Base-by-base conservation (phyloP, 2,113 vertebrate genomes). In the Megaceryle torquata region DNA sequence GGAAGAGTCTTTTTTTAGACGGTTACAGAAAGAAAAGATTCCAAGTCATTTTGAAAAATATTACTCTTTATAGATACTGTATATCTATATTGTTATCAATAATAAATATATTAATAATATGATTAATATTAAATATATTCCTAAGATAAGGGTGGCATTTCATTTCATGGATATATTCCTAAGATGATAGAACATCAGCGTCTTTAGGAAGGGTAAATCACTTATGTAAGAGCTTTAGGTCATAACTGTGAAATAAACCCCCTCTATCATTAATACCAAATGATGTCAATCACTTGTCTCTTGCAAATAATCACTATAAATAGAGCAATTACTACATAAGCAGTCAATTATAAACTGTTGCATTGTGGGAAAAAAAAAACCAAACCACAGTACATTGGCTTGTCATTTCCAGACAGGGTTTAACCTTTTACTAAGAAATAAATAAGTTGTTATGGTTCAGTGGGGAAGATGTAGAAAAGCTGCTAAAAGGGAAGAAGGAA, bases 291-390 rank as follows among this genome's bases (percentile, higher is more conserved):
- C 93, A 95, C 68, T 88, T 92, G 51, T 85, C 65, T 93, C 74
- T 86, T 88, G 91, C 86, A 92, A 95, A 96, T 93, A 64, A 75
- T 83, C 39, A 53, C 85, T 91, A 86, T 91, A 94, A 95, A 95
- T 96, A 95, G 92, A 94, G 84, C 63, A 95, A 94, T 94, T 94
- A 94, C 82, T 94, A 61, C 89, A 91, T 75, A 94, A 93, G 54
- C 82, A 95, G 91, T 92, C 91, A 96, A 88, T 93, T 94, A 95
- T 51, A 59, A 94, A 82, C 61, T 35, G 61, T 91, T 95, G 51
- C 76, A 17, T 60, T 93, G 74, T 88, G 61, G 29, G 51, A 71
- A 68, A 79, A 51, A 51, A 50, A 51, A 25, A 12, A 7, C 8
- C 39, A 46, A 77, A 44, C 15, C 25, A 26, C 19, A 35, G 25